Percentiles rank a stretch among this genome's conserved stretches.
Conservation (phyloP, 2,113 vertebrate genomes). For the Otus sunia region DNA sequence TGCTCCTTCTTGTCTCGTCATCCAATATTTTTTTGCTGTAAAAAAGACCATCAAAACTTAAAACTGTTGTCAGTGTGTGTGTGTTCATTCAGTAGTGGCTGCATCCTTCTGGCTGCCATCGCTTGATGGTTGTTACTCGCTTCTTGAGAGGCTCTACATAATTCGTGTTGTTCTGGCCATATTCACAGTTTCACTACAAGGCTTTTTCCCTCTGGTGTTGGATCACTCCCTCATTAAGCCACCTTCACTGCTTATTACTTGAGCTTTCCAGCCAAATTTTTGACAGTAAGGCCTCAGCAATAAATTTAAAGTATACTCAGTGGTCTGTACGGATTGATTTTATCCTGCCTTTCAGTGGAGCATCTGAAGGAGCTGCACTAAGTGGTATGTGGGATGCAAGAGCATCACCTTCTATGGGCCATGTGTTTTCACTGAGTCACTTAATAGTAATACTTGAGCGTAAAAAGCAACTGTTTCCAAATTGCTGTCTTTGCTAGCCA, state of each 20-base stretch:
- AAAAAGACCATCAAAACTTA: neutral
- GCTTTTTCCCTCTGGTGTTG: neutral
- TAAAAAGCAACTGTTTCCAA: neutral
- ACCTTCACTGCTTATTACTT: neutral
- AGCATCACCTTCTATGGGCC: neutral
- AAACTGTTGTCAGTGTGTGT: accelerated
- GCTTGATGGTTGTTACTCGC: neutral
- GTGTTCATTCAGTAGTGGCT: neutral
- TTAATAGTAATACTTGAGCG: neutral
- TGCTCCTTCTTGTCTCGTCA: neutral
- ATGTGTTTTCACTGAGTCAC: neutral
- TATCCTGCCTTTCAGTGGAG: neutral
- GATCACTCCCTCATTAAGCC: neutral
- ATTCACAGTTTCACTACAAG: accelerated
- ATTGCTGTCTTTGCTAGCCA: accelerated
- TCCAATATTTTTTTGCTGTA: neutral
- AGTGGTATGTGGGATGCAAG: neutral
- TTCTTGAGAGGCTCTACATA: neutral
- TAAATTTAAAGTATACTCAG: neutral
- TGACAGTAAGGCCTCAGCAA: neutral
- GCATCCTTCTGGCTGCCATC: neutral
- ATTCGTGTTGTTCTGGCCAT: neutral
- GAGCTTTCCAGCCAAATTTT: neutral
- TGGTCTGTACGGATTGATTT: neutral
- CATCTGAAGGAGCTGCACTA: neutral